Evolutionary conservation across 2,888 invertebrate species (phyloP).

Genomic region (Gerris lacustris): DNA sequence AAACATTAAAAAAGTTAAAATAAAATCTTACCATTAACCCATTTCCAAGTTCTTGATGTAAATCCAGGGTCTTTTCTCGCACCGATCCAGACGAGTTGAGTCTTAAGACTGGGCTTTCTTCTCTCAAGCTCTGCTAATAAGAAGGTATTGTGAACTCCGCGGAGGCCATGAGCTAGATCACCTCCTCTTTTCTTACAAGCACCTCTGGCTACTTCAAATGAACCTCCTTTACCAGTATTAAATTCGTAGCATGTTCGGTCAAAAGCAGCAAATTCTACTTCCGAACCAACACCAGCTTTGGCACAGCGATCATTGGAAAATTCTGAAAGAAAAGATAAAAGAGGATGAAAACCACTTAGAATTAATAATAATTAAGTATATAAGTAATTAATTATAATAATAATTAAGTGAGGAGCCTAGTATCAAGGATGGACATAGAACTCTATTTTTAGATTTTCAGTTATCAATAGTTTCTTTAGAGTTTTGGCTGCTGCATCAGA

Average conservation of each 20-base stretch:
- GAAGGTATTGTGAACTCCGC: constrained; percentile 53
- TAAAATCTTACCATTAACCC: constrained; percentile 63
- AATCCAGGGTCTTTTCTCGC: constrained; percentile 76
- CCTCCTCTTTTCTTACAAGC: constrained; percentile 55
- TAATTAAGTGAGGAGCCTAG: too few relatives aligned
- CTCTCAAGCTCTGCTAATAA: constrained; percentile 68
- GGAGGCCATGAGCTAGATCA: constrained; percentile 51
- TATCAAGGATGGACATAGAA: too few relatives aligned
- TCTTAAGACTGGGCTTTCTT: constrained; percentile 63
- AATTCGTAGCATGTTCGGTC: constrained; percentile 81
- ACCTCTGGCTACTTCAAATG: constrained; percentile 65
- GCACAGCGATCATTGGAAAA: constrained; percentile 76
- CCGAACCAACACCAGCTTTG: constrained; percentile 58
- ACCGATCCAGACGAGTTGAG: constrained; percentile 82
- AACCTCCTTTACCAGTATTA: constrained; percentile 65
- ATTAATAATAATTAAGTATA: too few relatives aligned
- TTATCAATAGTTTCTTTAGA: too few relatives aligned
- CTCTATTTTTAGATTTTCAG: too few relatives aligned
- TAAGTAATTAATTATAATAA: too few relatives aligned
- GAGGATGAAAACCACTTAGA: neutral
- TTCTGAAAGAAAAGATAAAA: constrained; percentile 42
- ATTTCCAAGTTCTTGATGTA: constrained; percentile 73
- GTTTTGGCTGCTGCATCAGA: too few relatives aligned
- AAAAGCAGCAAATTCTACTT: constrained; percentile 69
- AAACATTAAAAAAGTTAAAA: too few relatives aligned